Conservation (phyloP, 2,113 vertebrate species). For the Porphyrio hochstetteri region DNA sequence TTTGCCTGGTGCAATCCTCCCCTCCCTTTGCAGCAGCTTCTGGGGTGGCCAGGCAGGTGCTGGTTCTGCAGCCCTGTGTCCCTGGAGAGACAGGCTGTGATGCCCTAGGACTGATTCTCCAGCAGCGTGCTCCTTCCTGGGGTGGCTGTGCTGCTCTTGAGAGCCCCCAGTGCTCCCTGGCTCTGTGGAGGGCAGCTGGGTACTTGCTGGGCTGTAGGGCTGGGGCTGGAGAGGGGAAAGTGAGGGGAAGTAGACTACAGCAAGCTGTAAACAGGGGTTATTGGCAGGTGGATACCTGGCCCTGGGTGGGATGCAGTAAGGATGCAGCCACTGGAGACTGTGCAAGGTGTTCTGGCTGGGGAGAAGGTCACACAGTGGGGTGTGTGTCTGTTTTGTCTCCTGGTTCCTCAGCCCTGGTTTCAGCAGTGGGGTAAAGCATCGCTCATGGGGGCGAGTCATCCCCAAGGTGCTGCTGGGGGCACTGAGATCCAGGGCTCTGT, state of each 20-base stretch:
- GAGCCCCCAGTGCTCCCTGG: fast-evolving
- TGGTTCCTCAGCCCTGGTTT: not conserved
- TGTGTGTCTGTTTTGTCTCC: not conserved
- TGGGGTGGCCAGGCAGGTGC: not conserved
- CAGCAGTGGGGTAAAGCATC: not conserved
- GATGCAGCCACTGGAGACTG: not conserved
- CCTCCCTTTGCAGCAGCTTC: not conserved
- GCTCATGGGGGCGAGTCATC: fast-evolving
- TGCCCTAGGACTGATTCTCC: not conserved
- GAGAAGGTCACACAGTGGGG: not conserved
- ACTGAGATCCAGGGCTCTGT: not conserved
- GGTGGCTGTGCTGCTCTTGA: fast-evolving
- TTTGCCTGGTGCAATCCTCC: not conserved
- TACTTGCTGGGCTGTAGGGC: not conserved
- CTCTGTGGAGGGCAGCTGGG: not conserved
- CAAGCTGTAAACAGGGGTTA: not conserved
- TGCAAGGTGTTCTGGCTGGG: fast-evolving
- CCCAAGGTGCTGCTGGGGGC: fast-evolving
- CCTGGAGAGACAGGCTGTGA: fast-evolving
- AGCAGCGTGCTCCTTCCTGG: fast-evolving
- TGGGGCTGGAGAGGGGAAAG: not conserved
- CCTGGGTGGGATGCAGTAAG: not conserved
- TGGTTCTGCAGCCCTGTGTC: not conserved
- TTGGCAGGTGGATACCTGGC: too few species aligned
- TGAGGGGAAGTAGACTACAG: not conserved